Evolutionary conservation across 2,113 vertebrate genomes (phyloP).

Genomic region (Salvator merianae): DNA sequence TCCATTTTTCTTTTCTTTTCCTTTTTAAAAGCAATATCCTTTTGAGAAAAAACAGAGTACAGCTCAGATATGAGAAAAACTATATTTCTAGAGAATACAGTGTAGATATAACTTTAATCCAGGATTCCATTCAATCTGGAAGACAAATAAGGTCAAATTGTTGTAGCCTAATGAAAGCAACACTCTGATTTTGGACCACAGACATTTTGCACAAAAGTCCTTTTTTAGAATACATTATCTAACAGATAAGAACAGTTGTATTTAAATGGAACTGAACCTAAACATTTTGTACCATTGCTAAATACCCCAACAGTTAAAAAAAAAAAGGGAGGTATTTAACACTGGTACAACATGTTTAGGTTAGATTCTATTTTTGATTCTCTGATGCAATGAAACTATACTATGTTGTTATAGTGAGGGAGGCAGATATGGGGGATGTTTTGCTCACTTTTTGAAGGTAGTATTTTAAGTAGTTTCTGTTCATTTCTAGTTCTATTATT

Average conservation of each 20-base stretch:
- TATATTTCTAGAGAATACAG: neutral
- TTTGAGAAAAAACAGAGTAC: slow-evolving; percentile 14
- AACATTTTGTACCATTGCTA: neutral
- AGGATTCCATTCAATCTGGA: neutral
- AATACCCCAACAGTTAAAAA: too few relatives aligned
- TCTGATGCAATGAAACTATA: too few relatives aligned
- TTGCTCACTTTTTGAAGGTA: too few relatives aligned
- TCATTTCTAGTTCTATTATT: too few relatives aligned
- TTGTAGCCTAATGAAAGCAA: neutral
- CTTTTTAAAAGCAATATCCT: slow-evolving; percentile 12
- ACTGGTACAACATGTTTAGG: too few relatives aligned
- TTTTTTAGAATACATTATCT: neutral
- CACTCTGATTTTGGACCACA: too few relatives aligned
- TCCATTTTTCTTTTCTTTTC: slow-evolving; percentile 11
- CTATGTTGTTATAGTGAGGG: too few relatives aligned
- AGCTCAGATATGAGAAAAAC: neutral
- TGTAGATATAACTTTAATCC: neutral
- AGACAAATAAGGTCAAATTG: neutral
- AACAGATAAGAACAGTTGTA: neutral
- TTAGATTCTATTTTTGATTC: too few relatives aligned
- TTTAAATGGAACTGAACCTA: neutral
- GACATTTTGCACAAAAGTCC: neutral
- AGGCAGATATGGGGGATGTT: too few relatives aligned
- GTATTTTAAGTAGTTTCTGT: too few relatives aligned
- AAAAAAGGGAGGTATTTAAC: too few relatives aligned